Base-by-base conservation (phyloP, 2,888 invertebrate species). In the Fissipunctia ypsillon region DNA sequence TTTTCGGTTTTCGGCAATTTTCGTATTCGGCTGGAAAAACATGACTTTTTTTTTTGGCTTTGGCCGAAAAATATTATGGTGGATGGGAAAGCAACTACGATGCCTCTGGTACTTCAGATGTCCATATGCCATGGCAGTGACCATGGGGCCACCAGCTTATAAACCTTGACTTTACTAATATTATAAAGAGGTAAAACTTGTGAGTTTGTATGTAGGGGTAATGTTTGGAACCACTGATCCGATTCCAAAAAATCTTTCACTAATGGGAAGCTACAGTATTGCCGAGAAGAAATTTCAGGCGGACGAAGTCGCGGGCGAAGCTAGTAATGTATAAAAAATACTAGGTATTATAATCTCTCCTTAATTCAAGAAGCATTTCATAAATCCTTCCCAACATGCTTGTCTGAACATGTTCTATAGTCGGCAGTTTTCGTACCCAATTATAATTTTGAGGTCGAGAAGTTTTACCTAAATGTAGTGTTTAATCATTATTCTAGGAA, bases 371-470 rank as follows among this genome's bases (percentile, higher is more conserved):
- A 28, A 38, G 14, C 0, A 56, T 38, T 28, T 28, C 28, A 48
- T n/a, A 73, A 45, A 38, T 73, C 5, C 3, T 14, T 16, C 19
- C 6, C 1, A 57, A 19, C n/a, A 41, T 22, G 28, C n/a, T 28
- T 71, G 31, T 41, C 45, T 28, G 38, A 57, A 25, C 38, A n/a
- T 41, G 38, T 71, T 22, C 25, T n/a, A 16, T 45, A 6, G 28
- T 22, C 28, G 2, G 73, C 43, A 35, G 35, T 28, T 71, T 73
- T 56, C 3, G 4, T 31, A 45, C 38, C 19, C 38, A 48, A 38
- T 72, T 75, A 63, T 50, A 50, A 61, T 75, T 38, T 41, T 16
- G 10, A 41, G 31, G 28, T 50, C n/a, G 22, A 48, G 22, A 31
- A 22, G 25, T 41, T 76, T 28, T 22, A 31, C 22, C 3, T 35